A percentile compares a stretch with the other conserved stretches of the same genome.
These are phyloP conservation scores for Proctacanthus coquilletti DNA, from an alignment of 1,140 invertebrate species.

Conservation along the genomic window DNA sequence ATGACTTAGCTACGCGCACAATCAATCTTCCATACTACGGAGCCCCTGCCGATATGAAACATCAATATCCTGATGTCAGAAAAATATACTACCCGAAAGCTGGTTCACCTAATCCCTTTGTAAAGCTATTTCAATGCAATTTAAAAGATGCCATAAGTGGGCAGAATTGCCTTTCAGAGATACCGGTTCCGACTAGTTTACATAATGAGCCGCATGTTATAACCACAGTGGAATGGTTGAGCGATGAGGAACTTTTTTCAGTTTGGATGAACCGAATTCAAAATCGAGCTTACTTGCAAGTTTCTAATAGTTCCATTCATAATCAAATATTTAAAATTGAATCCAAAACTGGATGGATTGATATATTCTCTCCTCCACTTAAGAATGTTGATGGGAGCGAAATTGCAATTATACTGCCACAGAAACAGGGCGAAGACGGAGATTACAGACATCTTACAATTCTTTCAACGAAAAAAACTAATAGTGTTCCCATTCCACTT, in stretches of 20 bases:
- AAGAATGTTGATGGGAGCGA: conserved; percentile 40
- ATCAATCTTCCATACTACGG: conserved; percentile 53
- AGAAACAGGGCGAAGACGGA: conserved; percentile 36
- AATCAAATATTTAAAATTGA: conserved; percentile 19
- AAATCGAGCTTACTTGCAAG: conserved; percentile 37
- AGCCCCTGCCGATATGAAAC: conserved; percentile 41
- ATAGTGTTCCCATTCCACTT: conserved; percentile 15
- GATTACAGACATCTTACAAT: conserved; percentile 51
- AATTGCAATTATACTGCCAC: conserved; percentile 45
- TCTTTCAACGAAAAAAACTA: conserved; percentile 27
- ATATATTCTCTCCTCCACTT: conserved; percentile 39
- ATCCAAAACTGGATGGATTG: conserved; percentile 51
- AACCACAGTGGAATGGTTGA: conserved; percentile 49
- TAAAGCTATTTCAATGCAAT: conserved; percentile 21
- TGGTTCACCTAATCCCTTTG: conserved; percentile 29
- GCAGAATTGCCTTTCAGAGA: conserved; percentile 14
- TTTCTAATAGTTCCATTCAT: conserved; percentile 8
- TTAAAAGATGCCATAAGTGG: conserved; percentile 11
- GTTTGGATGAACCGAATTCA: conserved; percentile 83
- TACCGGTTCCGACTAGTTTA: conserved; percentile 19
- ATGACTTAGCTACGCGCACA: conserved; percentile 53
- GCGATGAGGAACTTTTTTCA: conserved; percentile 43
- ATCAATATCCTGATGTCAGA: conserved; percentile 49
- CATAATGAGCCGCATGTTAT: conserved; percentile 23
- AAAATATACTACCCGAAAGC: conserved; percentile 78